phyloP scores from a whole-genome alignment of 2,797 vertebrate genomes.

The Etheostoma nigrum region DNA sequence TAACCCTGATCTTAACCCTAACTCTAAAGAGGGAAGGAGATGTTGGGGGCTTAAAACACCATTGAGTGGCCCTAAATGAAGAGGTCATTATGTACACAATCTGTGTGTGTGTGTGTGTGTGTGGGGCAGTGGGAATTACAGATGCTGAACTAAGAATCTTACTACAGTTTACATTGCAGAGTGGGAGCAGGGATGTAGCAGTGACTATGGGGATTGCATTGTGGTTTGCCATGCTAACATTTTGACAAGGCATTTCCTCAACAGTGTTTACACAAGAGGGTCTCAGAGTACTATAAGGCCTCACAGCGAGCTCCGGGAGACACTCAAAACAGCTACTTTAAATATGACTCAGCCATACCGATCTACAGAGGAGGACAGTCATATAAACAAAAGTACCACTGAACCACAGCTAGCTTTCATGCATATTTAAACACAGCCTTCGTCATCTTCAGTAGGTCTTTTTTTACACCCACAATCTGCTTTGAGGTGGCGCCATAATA shows the following conservation, averaged over 20 bases:
- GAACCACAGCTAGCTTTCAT: conserved; percentile 15
- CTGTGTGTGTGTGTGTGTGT: conserved; percentile 9
- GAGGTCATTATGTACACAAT: conserved; percentile 2
- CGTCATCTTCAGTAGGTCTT: conserved; percentile 9
- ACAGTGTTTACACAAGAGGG: conserved; percentile 55
- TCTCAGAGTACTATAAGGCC: conserved; percentile 32
- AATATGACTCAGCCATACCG: conserved; percentile 30
- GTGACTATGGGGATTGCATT: conserved; percentile 28
- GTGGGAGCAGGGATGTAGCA: conserved; percentile 29
- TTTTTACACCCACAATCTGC: conserved; percentile 8
- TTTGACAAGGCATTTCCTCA: conserved; percentile 72
- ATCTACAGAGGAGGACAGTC: conserved; percentile 15
- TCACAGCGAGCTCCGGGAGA: conserved; percentile 32
- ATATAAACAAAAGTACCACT: conserved; percentile 32
- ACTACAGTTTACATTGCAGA: conserved; percentile 52
- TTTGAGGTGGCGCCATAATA: conserved; percentile 25
- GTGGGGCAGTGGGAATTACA: conserved; percentile 24
- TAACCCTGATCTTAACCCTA: no score
- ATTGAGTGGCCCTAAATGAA: background rate
- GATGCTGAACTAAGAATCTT: conserved; percentile 27
- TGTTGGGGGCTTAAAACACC: no score
- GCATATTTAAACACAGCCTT: conserved; percentile 36
- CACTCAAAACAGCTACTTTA: conserved; percentile 27
- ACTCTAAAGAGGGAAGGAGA: no score
- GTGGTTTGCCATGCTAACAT: conserved; percentile 60